phyloP scores from a whole-genome alignment of 2,888 invertebrate genomes.

The Cerceris rybyensis region DNA sequence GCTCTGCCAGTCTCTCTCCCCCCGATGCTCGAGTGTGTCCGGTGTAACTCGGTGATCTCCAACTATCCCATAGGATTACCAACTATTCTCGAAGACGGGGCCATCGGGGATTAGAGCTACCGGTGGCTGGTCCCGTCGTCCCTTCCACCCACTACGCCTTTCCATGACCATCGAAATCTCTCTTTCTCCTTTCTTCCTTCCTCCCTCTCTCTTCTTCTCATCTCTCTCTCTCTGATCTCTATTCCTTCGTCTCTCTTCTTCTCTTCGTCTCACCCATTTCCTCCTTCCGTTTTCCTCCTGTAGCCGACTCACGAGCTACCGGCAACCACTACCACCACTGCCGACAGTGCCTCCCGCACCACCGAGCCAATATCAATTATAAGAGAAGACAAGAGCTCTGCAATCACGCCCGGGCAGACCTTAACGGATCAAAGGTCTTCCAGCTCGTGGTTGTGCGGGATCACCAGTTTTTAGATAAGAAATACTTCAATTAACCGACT shows the following conservation, averaged over 20 bases:
- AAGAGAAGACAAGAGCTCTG: conserved; percentile 80
- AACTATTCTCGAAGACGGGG: conserved; percentile 81
- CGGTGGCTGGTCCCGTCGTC: conserved; percentile 57
- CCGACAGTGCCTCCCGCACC: conserved; percentile 45
- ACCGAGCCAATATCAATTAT: conserved; percentile 81
- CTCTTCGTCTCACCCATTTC: conserved; percentile 26
- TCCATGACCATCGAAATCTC: conserved; percentile 66
- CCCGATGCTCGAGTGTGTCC: conserved; percentile 74
- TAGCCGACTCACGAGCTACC: conserved; percentile 36
- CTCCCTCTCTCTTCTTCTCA: conserved; percentile 22
- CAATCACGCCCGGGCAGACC: conserved; percentile 80
- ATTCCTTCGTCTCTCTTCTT: conserved; percentile 23
- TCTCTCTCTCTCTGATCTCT: conserved; percentile 24
- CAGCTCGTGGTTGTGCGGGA: conserved; percentile 72
- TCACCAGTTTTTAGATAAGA: conserved; percentile 81
- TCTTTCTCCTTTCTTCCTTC: conserved; percentile 21
- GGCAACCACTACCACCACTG: conserved; percentile 36
- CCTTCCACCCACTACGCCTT: conserved; percentile 61
- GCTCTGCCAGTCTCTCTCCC: conserved; percentile 49
- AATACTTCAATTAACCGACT: conserved; percentile 80
- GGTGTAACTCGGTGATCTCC: conserved; percentile 80
- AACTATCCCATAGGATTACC: conserved; percentile 81
- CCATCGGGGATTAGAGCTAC: conserved; percentile 69
- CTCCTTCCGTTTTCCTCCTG: conserved; percentile 29
- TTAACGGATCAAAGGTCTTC: conserved; percentile 79